A percentile compares a stretch with the other conserved stretches of the same genome.
Conservation (phyloP, 2,797 vertebrate genomes). For the Muraenolepis orangiensis region DNA sequence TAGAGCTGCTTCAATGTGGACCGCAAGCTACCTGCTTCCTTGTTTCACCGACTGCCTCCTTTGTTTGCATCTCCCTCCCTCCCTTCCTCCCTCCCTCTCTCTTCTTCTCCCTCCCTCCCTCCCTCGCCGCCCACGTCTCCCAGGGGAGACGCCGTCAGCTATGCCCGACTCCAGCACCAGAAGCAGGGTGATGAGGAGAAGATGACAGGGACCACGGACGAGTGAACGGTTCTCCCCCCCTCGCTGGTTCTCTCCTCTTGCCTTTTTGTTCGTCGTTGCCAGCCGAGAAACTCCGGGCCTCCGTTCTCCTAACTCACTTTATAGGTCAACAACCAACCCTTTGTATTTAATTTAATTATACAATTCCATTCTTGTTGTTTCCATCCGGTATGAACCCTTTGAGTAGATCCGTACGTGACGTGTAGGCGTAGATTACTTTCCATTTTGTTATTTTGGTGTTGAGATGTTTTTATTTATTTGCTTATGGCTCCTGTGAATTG, state of each 20-base stretch:
- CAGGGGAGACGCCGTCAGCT: conserved; percentile 91
- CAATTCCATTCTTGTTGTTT: conserved; percentile 24
- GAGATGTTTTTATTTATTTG: conserved; percentile 12
- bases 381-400: conserved; percentile 14
- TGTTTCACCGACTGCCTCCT: conserved; percentile 21
- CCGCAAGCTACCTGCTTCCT: conserved; percentile 28
- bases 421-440: conserved; percentile 17
- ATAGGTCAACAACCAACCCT: conserved; percentile 4
- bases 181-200: conserved; percentile 87
- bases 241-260: background rate
- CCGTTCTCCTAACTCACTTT: background rate
- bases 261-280: background rate
- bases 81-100: conserved; percentile 16
- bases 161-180: conserved; percentile 88
- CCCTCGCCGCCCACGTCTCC: conserved; percentile 12
- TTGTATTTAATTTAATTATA: conserved; percentile 35
- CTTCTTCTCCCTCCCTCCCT: background rate
- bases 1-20: conserved; percentile 17
- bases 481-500: conserved; percentile 19
- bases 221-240: too few relatives aligned
- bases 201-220: conserved; percentile 69
- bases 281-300: conserved; percentile 13
- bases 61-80: conserved; percentile 25
- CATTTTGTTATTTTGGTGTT: conserved; percentile 8
- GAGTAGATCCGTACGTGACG: conserved; percentile 18